phyloP scores from a whole-genome alignment of 2,797 vertebrate species.

The Argya squamiceps region DNA sequence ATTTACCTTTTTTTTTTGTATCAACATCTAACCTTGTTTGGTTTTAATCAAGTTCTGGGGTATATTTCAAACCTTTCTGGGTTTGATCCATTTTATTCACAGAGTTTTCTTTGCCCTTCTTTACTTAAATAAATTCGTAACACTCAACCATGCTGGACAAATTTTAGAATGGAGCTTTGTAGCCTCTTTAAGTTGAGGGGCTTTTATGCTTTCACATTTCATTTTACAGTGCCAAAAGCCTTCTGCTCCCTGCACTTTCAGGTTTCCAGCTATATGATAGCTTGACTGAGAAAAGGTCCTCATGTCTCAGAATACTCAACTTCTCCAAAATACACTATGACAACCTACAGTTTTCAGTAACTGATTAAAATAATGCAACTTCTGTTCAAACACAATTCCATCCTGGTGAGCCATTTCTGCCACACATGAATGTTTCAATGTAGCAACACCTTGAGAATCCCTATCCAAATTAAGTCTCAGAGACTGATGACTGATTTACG shows the following conservation, averaged over 20 bases:
- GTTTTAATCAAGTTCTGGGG: not conserved
- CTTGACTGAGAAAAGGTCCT: not conserved
- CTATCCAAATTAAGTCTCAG: not conserved
- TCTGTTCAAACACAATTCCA: not conserved
- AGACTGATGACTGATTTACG: not conserved
- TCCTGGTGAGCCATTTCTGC: not conserved
- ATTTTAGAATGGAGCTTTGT: not conserved
- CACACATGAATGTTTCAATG: not conserved
- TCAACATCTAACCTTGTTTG: not conserved
- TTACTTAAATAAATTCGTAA: not conserved
- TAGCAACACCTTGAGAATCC: not conserved
- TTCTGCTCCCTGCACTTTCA: not conserved
- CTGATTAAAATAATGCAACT: not conserved
- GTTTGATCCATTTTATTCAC: not conserved
- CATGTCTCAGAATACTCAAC: not conserved
- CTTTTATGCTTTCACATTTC: not conserved
- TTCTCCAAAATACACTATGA: not conserved
- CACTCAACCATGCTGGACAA: not conserved
- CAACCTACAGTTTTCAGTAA: not conserved
- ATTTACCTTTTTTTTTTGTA: rapidly evolving
- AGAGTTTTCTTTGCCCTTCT: not conserved
- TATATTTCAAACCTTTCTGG: rapidly evolving
- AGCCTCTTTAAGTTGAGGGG: not conserved
- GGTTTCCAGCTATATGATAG: not conserved
- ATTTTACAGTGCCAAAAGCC: not conserved